Percentiles rank a stretch among this genome's conserved stretches.
Evolutionary conservation across 2,888 invertebrate species (phyloP).

Genomic region (Dicyrtomina minuta): DNA sequence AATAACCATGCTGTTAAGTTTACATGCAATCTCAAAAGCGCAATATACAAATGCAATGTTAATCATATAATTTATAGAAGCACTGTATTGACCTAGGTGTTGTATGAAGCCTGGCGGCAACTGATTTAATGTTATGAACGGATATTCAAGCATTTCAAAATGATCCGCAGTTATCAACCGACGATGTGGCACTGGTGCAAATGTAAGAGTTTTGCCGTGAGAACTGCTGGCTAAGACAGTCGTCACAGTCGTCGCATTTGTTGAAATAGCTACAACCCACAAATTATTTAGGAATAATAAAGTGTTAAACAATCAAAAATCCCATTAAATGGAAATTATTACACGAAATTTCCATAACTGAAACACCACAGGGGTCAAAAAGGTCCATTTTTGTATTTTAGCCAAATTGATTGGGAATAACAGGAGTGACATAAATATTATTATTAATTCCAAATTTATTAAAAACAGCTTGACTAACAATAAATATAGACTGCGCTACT

Average conservation of each 20-base stretch:
- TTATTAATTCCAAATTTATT: no score
- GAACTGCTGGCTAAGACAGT: conserved; percentile 25
- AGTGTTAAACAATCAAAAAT: neutral
- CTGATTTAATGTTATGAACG: conserved; percentile 87
- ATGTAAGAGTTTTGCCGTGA: conserved; percentile 35
- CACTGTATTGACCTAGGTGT: conserved; percentile 73
- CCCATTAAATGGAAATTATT: no score
- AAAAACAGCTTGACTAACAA: no score
- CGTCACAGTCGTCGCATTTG: conserved; percentile 23
- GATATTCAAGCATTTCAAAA: conserved; percentile 89
- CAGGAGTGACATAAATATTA: no score
- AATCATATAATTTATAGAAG: neutral
- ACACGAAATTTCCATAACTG: no score
- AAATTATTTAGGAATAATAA: neutral
- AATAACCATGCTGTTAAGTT: neutral
- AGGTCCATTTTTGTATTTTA: no score
- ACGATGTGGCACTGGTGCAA: conserved; percentile 28
- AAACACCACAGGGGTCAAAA: no score
- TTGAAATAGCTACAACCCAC: conserved; percentile 2
- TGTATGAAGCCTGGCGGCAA: conserved; percentile 86
- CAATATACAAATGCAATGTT: neutral
- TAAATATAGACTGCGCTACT: no score
- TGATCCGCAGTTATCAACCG: conserved; percentile 44
- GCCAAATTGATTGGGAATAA: no score
- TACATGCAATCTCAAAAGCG: neutral